phyloP scores from a whole-genome alignment of 2,888 invertebrate genomes.

The Drosophila mulleri region DNA sequence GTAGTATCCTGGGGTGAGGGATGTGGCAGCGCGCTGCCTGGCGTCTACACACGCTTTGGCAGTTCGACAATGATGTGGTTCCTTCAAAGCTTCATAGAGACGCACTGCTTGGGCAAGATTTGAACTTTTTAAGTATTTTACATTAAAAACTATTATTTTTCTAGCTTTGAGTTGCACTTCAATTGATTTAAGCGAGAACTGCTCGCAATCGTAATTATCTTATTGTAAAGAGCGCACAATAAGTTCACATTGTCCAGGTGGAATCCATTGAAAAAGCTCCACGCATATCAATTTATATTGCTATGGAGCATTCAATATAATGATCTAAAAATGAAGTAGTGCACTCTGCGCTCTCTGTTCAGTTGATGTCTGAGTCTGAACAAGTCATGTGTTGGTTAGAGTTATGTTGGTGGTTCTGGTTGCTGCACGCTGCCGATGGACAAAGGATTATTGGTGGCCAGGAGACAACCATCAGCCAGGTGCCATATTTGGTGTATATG shows the following conservation, averaged over 20 bases:
- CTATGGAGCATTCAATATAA: slow-evolving; percentile 26
- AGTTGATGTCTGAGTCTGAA: slow-evolving; percentile 26
- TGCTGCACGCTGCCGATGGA: slow-evolving; percentile 16
- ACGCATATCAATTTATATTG: slow-evolving; percentile 28
- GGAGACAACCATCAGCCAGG: slow-evolving; percentile 65
- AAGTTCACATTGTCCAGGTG: slow-evolving; percentile 6
- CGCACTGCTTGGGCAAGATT: too few species aligned
- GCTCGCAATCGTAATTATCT: slow-evolving; percentile 5
- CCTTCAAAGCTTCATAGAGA: too few species aligned
- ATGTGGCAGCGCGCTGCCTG: too few species aligned
- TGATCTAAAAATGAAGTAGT: slow-evolving; percentile 3
- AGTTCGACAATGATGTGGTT: too few species aligned
- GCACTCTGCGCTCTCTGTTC: background rate
- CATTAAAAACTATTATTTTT: background rate
- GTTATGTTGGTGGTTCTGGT: slow-evolving; percentile 27
- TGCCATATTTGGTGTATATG: slow-evolving; percentile 80
- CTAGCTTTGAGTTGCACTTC: background rate
- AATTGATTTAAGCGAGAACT: background rate
- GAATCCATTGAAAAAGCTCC: slow-evolving; percentile 23
- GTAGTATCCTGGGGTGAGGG: too few species aligned
- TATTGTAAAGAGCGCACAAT: slow-evolving; percentile 11
- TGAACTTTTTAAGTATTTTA: too few species aligned
- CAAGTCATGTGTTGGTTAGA: slow-evolving; percentile 52
- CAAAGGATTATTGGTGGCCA: slow-evolving; percentile 74
- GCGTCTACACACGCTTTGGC: too few species aligned